Base-by-base conservation (phyloP, 2,888 invertebrate genomes). In the Nephrotoma appendiculata region DNA sequence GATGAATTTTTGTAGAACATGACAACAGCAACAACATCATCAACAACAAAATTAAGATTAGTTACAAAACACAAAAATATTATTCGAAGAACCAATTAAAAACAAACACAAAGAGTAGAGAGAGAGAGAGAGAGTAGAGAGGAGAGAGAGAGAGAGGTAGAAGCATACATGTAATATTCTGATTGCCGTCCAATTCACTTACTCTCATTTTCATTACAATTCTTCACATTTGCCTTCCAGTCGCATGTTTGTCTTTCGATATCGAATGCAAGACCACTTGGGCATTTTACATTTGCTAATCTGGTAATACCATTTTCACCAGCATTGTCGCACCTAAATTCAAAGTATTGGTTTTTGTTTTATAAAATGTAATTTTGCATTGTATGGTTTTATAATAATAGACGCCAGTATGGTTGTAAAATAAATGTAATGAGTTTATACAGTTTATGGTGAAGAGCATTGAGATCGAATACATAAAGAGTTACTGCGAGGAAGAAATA, bases 151-250 rank as follows among this genome's bases (percentile, higher is more conserved):
- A 71, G 71, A 71, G 9, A 71, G 71, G 71, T 71, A 71, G 71
- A 71, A 71, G 71, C 71, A 71, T 71, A 57, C 19, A 85, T 85
- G 15, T 44, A 85, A 15, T 31, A 31, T n/a, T 44, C 85, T 19
- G 43, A 44, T 11, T 31, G 52, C 86, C 41, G 86, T 83, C 86
- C 86, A 86, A 45, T 89, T 89, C 91, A 95, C 97, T 98, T 96
- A 98, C 98, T 98, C 94, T 97, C 97, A 93, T 95, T 90, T 92
- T 95, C 94, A 93, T 97, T 96, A 94, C 98, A 98, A 95, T 97
- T 98, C 95, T 97, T 97, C 93, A 98, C 98, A 94, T 97, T 94
- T 91, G 97, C 95, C 95, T 96, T 98, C 98, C 98, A 98, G 93
- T 98, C 97, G 94, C 98, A 98, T 90, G 97, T 98, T 93, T 98